phyloP scores from a whole-genome alignment of 2,888 invertebrate genomes.

The Pherbina coryleti region DNA sequence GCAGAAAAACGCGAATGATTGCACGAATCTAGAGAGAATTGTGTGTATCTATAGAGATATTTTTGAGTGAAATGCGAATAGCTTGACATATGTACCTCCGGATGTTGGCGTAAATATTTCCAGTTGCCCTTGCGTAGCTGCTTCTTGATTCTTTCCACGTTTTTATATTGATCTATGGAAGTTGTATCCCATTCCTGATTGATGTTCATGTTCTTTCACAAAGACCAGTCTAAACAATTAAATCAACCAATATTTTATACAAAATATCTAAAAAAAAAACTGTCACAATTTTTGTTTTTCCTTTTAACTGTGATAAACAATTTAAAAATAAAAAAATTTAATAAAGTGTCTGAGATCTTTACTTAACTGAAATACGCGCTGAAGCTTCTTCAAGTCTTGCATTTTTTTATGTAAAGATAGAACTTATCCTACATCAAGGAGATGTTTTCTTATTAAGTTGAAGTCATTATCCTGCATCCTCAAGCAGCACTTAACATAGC shows the following conservation, averaged over 20 bases:
- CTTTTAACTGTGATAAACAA: background rate
- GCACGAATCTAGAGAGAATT: constrained; percentile 55
- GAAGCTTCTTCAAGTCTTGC: too few relatives aligned
- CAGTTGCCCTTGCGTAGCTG: constrained; percentile 36
- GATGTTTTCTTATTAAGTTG: too few relatives aligned
- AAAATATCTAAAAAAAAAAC: background rate
- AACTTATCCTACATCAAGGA: too few relatives aligned
- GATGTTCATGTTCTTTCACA: background rate
- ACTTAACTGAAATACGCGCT: too few relatives aligned
- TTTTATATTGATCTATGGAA: constrained; percentile 21
- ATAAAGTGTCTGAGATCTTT: too few relatives aligned
- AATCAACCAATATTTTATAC: background rate
- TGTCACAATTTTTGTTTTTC: background rate
- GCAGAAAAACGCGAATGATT: constrained; percentile 58
- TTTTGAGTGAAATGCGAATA: background rate
- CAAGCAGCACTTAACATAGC: too few relatives aligned
- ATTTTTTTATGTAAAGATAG: too few relatives aligned
- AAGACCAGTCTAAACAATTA: background rate
- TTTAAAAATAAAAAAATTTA: background rate
- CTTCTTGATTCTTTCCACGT: constrained; percentile 16
- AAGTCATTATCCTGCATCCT: too few relatives aligned
- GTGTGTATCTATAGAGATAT: background rate
- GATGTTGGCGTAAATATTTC: constrained; percentile 35
- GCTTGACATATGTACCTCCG: constrained; percentile 18
- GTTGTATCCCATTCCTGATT: constrained; percentile 21